Evolutionary conservation across 1,140 invertebrate genomes (phyloP), one percentile per base, ranked within the genome.

Genomic region (Achroia grisella): DNA sequence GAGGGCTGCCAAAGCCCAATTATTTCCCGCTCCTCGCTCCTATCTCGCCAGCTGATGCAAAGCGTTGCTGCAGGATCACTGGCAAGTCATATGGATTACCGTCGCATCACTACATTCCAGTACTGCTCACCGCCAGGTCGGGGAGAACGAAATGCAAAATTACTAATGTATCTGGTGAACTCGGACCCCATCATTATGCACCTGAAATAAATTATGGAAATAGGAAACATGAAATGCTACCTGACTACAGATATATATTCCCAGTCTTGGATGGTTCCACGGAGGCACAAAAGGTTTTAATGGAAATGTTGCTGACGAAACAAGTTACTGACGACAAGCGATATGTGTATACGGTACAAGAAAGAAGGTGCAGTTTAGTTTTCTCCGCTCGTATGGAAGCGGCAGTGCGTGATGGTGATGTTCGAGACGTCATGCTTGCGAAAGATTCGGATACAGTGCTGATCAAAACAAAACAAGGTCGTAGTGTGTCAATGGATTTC

Each of bases 1-100:
- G 93, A 32, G 93, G 92, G 53, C 89, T 95, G 52, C 93, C 93
- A 31, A 92, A 94, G 58, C 91, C 93, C 23, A 93, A 95, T 80
- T 95, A 95, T 71, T 93, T 95, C 62, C 94, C 94, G 1, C 85
- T 95, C 15, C 82, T 95, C 17, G 93, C 93, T 10, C 91, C 93
- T 0, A 92, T 94, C 44, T 93, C 93, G 37, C 93, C 93, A 2
- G 92, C 92, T 1, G 93, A 94, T 59, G 93, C 93, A 1, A 91
- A 93, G 67, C 87, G 92, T 44, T 92, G 92, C 57, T 94, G 94
- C 68, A 89, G 92, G 51, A 93, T 95, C 47, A 95, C 93, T 0
- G 93, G 93, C 29, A 94, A 94, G 77, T 93, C 93, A 8, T 92
- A 92, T 40, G 92, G 92, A 11, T 71, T 92, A 44, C 91, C 91